Evolutionary conservation across 2,113 vertebrate species (phyloP).

Genomic region (Galeopterus variegatus): DNA sequence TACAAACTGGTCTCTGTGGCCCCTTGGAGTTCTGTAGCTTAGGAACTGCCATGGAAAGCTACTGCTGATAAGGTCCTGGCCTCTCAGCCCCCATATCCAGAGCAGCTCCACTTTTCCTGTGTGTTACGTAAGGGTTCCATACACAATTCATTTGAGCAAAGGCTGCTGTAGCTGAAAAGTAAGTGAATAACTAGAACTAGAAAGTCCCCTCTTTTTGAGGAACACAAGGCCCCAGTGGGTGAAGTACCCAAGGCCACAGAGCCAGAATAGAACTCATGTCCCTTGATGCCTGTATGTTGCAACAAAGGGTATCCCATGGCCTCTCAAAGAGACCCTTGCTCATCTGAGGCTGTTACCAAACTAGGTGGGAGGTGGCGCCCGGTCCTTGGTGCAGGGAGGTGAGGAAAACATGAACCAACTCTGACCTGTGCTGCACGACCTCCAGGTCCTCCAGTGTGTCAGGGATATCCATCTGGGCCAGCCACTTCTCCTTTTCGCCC

Average conservation of each 20-base stretch:
- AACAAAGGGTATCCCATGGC: not conserved
- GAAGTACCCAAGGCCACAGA: not conserved
- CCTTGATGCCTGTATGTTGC: not conserved
- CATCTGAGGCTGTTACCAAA: not conserved
- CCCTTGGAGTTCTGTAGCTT: not conserved
- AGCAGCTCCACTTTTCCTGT: not conserved
- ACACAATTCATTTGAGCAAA: not conserved
- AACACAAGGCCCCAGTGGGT: not conserved
- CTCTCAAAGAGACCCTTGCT: not conserved
- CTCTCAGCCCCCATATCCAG: not conserved
- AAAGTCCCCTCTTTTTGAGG: not conserved
- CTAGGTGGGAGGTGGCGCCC: not conserved
- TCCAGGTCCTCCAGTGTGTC: conserved; percentile 97
- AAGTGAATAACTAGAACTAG: not conserved
- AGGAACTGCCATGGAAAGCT: not conserved
- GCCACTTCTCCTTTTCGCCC: conserved; percentile 97
- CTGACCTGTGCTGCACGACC: conserved; percentile 96
- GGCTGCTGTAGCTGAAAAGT: not conserved
- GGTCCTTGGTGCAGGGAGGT: rapidly evolving
- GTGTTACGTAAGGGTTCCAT: not conserved
- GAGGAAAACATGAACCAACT: not conserved
- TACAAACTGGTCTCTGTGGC: not conserved
- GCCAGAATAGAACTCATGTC: not conserved
- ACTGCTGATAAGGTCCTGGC: not conserved
- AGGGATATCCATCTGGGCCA: conserved; percentile 93